Conservation (phyloP, 2,888 invertebrate species). For the Pimpla rufipes region DNA sequence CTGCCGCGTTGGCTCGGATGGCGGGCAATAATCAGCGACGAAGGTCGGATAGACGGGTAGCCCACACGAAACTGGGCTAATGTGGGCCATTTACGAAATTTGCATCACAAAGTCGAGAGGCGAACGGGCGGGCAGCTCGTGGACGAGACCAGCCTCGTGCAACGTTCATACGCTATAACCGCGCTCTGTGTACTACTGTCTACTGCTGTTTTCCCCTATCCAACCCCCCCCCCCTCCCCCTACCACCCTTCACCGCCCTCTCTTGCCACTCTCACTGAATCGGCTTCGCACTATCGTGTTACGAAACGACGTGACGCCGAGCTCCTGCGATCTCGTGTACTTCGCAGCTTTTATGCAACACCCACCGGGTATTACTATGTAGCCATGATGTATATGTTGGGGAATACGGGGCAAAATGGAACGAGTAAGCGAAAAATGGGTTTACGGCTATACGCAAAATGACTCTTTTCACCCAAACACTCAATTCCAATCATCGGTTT, state of each 20-base stretch:
- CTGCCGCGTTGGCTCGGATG: slow-evolving; percentile 4
- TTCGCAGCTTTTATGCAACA: slow-evolving; percentile 38
- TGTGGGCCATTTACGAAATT: slow-evolving; percentile 76
- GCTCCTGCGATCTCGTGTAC: slow-evolving; percentile 33
- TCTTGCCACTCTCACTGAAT: slow-evolving; percentile 46
- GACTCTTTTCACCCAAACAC: no score
- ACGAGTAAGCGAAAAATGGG: no score
- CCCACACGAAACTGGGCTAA: slow-evolving; percentile 72
- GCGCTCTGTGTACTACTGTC: slow-evolving; percentile 2
- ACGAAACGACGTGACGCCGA: slow-evolving; percentile 41
- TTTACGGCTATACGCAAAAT: no score
- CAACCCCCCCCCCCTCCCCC: not conserved
- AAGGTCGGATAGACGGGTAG: slow-evolving; percentile 56
- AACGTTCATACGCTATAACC: not conserved
- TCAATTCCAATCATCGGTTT: no score
- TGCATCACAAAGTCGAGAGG: slow-evolving; percentile 75
- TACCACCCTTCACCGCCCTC: not conserved
- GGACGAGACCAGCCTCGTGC: slow-evolving; percentile 4
- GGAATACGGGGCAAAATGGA: no score
- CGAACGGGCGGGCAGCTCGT: slow-evolving; percentile 26
- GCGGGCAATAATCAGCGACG: slow-evolving; percentile 53
- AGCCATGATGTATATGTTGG: no score
- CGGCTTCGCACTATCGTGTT: slow-evolving; percentile 51
- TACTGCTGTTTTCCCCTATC: slow-evolving; percentile 15
- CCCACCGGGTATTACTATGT: not conserved